Conservation (phyloP, 2,888 invertebrate species). For the Stegana nigrithorax region DNA sequence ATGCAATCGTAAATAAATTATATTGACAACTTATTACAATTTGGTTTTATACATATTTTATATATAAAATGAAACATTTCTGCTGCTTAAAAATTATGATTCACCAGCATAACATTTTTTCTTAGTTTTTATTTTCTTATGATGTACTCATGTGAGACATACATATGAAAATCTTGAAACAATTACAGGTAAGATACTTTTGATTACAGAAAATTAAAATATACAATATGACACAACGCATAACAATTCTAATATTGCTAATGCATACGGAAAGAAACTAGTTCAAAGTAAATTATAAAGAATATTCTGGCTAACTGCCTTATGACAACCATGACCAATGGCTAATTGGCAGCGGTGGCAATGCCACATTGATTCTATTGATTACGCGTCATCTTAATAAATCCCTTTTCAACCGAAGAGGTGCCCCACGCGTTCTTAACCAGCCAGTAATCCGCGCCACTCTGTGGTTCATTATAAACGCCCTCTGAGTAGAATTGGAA, state of each 20-base stretch:
- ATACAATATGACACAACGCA: constrained; percentile 22
- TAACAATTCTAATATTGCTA: background rate
- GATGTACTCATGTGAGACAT: background rate
- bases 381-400: constrained; percentile 90
- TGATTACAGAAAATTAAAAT: constrained; percentile 36
- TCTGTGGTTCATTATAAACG: constrained; percentile 81
- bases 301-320: no score
- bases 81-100: no score
- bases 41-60: no score
- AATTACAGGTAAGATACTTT: background rate
- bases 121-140: background rate
- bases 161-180: no score
- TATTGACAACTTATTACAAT: no score
- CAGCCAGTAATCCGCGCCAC: constrained; percentile 75
- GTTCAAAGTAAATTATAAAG: background rate
- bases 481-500: constrained; percentile 89
- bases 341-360: constrained; percentile 85
- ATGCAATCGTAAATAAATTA: no score
- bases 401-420: constrained; percentile 86
- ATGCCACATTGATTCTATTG: constrained; percentile 88
- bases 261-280: background rate
- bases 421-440: constrained; percentile 79
- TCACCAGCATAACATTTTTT: background rate
- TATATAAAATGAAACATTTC: no score
- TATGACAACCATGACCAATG: constrained; percentile 83